A percentile compares a stretch with the other conserved stretches of the same genome.
Conservation (phyloP, 2,888 invertebrate species). For the Platypus cylindrus region DNA sequence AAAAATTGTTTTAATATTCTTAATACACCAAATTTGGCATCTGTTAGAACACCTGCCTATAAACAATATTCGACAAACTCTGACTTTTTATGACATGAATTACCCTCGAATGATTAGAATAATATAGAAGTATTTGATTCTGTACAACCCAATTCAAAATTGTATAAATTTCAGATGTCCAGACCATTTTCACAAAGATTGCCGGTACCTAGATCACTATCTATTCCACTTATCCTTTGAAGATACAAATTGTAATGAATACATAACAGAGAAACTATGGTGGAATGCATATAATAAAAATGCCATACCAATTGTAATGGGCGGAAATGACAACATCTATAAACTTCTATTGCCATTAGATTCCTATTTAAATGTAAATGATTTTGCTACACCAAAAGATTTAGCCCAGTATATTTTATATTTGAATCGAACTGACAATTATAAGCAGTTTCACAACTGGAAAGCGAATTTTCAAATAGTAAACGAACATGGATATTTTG, state of each 20-base stretch:
- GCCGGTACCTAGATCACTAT: slow-evolving; percentile 42
- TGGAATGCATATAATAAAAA: slow-evolving; percentile 51
- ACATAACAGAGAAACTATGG: slow-evolving; percentile 58
- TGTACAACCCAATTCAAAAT: slow-evolving; percentile 1
- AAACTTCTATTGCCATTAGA: slow-evolving; percentile 44
- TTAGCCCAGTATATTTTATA: slow-evolving; percentile 41
- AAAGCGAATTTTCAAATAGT: slow-evolving; percentile 41
- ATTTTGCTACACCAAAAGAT: slow-evolving; percentile 38
- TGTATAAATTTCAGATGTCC: slow-evolving; percentile 42
- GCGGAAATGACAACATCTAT: slow-evolving; percentile 38
- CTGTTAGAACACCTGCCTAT: no score
- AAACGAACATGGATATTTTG: slow-evolving; percentile 59
- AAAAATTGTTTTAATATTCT: no score
- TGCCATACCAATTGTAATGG: slow-evolving; percentile 54
- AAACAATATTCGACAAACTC: no score
- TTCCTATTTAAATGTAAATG: slow-evolving; percentile 48
- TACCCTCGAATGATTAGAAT: no score
- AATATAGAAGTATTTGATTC: background rate
- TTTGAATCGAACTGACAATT: slow-evolving; percentile 36
- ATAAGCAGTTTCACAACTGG: slow-evolving; percentile 40
- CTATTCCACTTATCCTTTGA: slow-evolving; percentile 60
- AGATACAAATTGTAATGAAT: slow-evolving; percentile 55
- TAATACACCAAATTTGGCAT: no score
- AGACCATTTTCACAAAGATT: slow-evolving; percentile 49
- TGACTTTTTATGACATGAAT: no score